Conservation (phyloP, 37 sponge, comb jelly and placozoan genomes). For the Diacarnus erythraeanus region DNA sequence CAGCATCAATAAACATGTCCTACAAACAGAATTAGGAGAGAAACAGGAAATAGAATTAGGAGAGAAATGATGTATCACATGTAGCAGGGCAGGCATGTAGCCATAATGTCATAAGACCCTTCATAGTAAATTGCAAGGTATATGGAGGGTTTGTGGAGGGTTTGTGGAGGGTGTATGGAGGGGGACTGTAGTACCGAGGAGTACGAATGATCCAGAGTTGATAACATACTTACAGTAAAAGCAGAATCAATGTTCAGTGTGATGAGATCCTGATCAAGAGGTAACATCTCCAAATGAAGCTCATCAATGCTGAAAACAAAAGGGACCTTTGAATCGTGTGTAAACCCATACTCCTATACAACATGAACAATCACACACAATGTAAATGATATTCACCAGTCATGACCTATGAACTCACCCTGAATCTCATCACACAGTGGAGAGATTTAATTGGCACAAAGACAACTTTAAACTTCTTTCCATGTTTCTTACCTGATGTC, state of each 20-base stretch:
- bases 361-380: neutral
- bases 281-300: conserved; percentile 79
- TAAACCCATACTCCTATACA: conserved; percentile 20
- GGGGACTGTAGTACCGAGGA: too few species aligned
- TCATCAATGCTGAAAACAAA: conserved; percentile 57
- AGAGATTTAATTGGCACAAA: conserved; percentile 70
- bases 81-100: neutral
- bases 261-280: conserved; percentile 88
- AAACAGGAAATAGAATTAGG: neutral
- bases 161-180: too few species aligned
- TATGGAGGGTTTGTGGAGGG: too few species aligned
- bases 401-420: conserved; percentile 19
- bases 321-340: neutral
- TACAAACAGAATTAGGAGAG: conserved; percentile 16
- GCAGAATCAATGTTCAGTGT: conserved; percentile 70
- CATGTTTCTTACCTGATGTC: conserved; percentile 28
- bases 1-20: conserved; percentile 63
- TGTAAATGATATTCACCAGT: neutral
- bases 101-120: too few species aligned
- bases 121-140: too few species aligned
- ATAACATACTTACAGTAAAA: conserved; percentile 55
- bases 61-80: neutral
- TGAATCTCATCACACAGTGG: conserved; percentile 57
- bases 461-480: conserved; percentile 58
- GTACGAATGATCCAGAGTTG: neutral